Percentiles rank a stretch among this genome's conserved stretches.
phyloP scores from a whole-genome alignment of 2,888 invertebrate genomes.

The Augiades crinisus region DNA sequence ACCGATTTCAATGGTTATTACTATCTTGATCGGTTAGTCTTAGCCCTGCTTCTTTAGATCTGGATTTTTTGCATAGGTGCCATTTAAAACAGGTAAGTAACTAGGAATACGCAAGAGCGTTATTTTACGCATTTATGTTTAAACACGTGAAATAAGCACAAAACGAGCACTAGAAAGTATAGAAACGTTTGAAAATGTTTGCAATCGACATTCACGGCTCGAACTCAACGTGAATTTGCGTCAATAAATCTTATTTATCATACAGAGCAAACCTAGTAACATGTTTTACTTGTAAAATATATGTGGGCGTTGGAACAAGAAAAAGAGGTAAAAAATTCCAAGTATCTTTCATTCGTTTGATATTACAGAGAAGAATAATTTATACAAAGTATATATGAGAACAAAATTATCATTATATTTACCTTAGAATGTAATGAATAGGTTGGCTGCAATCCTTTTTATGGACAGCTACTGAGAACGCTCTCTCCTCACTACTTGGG shows the following conservation, averaged over 20 bases:
- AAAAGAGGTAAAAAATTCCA: neutral
- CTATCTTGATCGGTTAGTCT: too few species aligned
- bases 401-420: too few species aligned
- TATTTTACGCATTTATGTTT: too few species aligned
- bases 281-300: constrained; percentile 3
- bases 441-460: too few species aligned
- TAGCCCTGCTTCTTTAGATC: too few species aligned
- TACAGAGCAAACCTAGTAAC: constrained; percentile 5
- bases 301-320: constrained; percentile 3
- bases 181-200: neutral
- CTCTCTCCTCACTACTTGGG: too few species aligned
- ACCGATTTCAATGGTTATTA: too few species aligned
- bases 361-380: neutral
- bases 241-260: constrained; percentile 15
- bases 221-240: constrained; percentile 8
- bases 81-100: too few species aligned
- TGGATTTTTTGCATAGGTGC: too few species aligned
- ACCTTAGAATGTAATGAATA: too few species aligned
- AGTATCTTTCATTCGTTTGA: neutral
- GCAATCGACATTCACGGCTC: constrained; percentile 6
- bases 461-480: too few species aligned
- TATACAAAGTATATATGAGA: neutral
- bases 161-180: constrained; percentile 3
- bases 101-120: too few species aligned
- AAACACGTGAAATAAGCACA: neutral